These are phyloP conservation scores for Thereva nobilitata DNA, from an alignment of 2,888 invertebrate genomes.

Conservation along the genomic window DNA sequence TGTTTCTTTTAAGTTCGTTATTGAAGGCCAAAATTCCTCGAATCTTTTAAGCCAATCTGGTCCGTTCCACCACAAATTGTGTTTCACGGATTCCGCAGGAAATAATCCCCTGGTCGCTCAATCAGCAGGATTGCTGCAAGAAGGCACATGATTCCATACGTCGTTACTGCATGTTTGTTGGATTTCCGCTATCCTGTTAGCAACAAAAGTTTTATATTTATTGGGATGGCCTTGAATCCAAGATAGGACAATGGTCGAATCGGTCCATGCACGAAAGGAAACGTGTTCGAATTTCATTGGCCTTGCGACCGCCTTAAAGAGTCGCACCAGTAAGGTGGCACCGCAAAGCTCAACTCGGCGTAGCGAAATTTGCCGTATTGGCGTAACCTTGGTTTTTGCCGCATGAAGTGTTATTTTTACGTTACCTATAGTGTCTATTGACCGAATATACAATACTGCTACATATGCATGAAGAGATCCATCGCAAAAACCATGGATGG, in stretches of 20 bases:
- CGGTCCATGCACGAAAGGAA: constrained; percentile 40
- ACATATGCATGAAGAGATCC: constrained; percentile 36
- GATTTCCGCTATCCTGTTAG: constrained; percentile 48
- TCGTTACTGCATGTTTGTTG: constrained; percentile 37
- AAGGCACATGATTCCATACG: constrained; percentile 2
- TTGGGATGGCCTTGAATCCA: constrained; percentile 36
- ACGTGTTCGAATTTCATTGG: constrained; percentile 10
- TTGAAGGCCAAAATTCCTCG: background rate
- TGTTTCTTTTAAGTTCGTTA: background rate
- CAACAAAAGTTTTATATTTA: constrained; percentile 43
- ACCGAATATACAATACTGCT: constrained; percentile 42
- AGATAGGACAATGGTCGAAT: constrained; percentile 42
- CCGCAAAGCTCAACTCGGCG: constrained; percentile 7
- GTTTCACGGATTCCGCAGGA: background rate
- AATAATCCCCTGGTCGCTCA: background rate
- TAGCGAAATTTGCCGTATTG: background rate
- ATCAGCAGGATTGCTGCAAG: constrained; percentile 10
- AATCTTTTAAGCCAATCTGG: background rate
- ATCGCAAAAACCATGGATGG: constrained; percentile 4
- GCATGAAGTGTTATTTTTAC: background rate
- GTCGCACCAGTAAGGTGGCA: background rate
- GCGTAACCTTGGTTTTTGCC: constrained; percentile 7
- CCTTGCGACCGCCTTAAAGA: background rate
- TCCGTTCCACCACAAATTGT: constrained; percentile 2
- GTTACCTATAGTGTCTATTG: background rate